These are phyloP conservation scores for Daktulosphaira vitifoliae DNA, from an alignment of 1,140 invertebrate genomes.

Conservation along the genomic window DNA sequence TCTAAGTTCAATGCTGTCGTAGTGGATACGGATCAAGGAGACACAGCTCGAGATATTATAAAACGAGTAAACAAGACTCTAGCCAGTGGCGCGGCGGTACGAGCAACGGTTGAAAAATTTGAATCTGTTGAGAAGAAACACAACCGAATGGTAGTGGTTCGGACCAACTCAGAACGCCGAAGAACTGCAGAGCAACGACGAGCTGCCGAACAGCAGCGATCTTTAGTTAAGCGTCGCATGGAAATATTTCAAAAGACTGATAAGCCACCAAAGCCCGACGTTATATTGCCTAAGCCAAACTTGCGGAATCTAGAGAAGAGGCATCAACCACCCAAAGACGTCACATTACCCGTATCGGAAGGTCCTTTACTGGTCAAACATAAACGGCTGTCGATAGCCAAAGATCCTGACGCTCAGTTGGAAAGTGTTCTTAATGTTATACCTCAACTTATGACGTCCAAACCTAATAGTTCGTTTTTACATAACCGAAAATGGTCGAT, in stretches of 20 bases:
- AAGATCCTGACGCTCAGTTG: conserved; percentile 6
- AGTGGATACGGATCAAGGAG: conserved; percentile 26
- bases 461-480: conserved; percentile 15
- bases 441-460: neutral
- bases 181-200: neutral
- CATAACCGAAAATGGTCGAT: neutral
- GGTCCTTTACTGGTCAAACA: neutral
- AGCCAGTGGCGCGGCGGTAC: neutral
- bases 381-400: conserved; percentile 16
- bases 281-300: neutral
- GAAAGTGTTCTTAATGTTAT: neutral
- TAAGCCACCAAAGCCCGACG: neutral
- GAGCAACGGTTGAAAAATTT: conserved; percentile 22
- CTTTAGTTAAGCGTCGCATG: conserved; percentile 31
- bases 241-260: conserved; percentile 35
- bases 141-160: neutral
- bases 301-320: neutral
- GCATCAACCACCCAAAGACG: neutral
- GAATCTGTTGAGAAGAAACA: conserved; percentile 10
- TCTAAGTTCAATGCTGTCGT: conserved; percentile 38
- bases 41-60: conserved; percentile 1
- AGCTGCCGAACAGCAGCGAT: neutral
- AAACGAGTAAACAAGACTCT: conserved; percentile 11
- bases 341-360: neutral
- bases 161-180: conserved; percentile 21